Base-by-base conservation (phyloP, 2,888 invertebrate genomes). In the Hemithea aestivaria region DNA sequence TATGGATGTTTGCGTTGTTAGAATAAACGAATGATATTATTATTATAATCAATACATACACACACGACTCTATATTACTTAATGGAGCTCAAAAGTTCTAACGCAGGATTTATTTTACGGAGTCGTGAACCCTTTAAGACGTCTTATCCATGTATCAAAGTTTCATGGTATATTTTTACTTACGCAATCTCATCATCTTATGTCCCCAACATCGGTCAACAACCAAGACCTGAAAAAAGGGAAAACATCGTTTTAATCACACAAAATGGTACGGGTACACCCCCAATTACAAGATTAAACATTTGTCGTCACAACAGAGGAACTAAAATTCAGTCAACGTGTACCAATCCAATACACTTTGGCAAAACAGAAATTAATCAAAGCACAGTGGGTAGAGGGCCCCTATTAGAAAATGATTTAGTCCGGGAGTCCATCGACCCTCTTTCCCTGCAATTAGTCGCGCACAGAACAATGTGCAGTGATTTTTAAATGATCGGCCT, bases 371-470 rank as follows among this genome's bases (percentile, higher is more conserved):
- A 52, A 62, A 58, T 59, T 56, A 66, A 64, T 66, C 59, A 70
- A 58, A 56, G 59, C 40, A 42, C 49, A 50, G 56, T 56, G 39
- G 31, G 41, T 41, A 41, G 35, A 30, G 36, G 33, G 50, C 59
- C 79, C 75, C 61, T 68, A 81, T 83, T 82, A 81, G 76, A 75
- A 70, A 83, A 80, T 82, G 70, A 83, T 83, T 83, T 77, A 75
- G 73, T 78, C 71, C 28, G 25, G 57, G 68, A 66, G 78, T 76
- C 77, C 73, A 70, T 74, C 70, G 79, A 73, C 83, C 87, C 79
- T 76, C 80, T 82, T 85, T 82, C 77, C 71, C 80, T 83, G 78
- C 88, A 88, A 88, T 88, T 88, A 88, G 85, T 82, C 79, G 73
- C 73, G 72, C 69, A 66, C 71, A 67, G 85, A 85, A 87, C 87